Base-by-base conservation (phyloP, 2,113 vertebrate genomes). In the Agapornis roseicollis region DNA sequence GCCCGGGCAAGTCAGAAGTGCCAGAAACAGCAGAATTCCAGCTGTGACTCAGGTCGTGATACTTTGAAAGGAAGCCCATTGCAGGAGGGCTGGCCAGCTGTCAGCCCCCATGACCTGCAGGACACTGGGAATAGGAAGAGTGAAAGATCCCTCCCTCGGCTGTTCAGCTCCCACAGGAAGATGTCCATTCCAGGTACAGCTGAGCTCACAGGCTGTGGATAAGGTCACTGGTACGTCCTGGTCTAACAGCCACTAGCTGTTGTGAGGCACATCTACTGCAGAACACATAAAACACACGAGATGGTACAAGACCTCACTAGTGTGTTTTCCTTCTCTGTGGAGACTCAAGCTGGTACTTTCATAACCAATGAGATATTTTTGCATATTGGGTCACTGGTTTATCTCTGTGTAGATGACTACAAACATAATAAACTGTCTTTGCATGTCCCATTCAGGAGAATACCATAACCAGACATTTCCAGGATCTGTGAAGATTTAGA, bases 91-190 rank as follows among this genome's bases (percentile, higher is more conserved):
- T 80, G 55, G 12, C 23, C 0, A 0, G 6, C 10, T 64, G 52
- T 47, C 73, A 86, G 60, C 8, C 9, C 22, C 22, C 0, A 0
- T n/a, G 56, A 80, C 18, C 25, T 60, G 56, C 42, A 84, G 17
- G 33, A 23, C 20, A 7, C 16, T 13, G 46, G 29, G 44, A 74
- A 28, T 0, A 0, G n/a, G 9, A 46, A 49, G 13, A 10, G n/a
- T 35, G 25, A 55, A 65, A 44, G 22, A n/a, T 60, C 31, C 6
- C 8, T 71, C 61, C 71, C 18, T 31, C 65, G 76, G 6, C 8
- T 79, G 39, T 42, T 33, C 22, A 28, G 18, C 29, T 89, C 25
- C 44, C 56, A 8, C 2, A 10, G 28, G 35, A 81, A 71, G 49
- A 14, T 33, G 49, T 39, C 35, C 1, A 1, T 50, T 35, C 7